Percentiles rank a stretch among this genome's conserved stretches.
These are phyloP conservation scores for Bufo bufo DNA, from an alignment of 2,113 vertebrate genomes.

Conservation along the genomic window DNA sequence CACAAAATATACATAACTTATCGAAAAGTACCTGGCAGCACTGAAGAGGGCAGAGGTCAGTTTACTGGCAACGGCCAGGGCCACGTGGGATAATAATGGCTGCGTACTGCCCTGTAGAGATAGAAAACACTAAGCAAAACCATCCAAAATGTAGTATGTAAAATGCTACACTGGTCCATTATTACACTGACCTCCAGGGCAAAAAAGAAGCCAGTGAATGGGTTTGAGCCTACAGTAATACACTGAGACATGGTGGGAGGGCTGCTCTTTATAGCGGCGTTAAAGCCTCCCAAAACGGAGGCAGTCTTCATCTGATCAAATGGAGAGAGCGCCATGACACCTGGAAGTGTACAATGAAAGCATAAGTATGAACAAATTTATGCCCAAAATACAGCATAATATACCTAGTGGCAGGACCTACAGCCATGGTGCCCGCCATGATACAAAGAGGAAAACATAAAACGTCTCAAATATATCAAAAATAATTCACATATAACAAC, in stretches of 20 bases:
- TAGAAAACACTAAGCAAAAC: not conserved
- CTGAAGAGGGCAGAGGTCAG: slow-evolving; percentile 95
- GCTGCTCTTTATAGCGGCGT: slow-evolving; percentile 91
- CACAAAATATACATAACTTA: too few relatives aligned
- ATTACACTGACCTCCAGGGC: slow-evolving; percentile 81
- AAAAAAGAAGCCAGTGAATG: slow-evolving; percentile 95
- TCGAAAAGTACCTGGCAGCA: slow-evolving; percentile 86
- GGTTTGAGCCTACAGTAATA: slow-evolving; percentile 90
- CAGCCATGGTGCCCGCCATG: too few relatives aligned
- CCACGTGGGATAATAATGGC: slow-evolving; percentile 93
- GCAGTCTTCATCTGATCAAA: slow-evolving; percentile 99
- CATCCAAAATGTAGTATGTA: not conserved
- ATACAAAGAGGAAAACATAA: too few relatives aligned
- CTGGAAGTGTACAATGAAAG: slow-evolving; percentile 64
- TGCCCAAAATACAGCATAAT: too few relatives aligned
- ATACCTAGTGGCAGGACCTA: too few relatives aligned
- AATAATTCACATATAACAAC: too few relatives aligned
- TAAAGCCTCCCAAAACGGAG: slow-evolving; percentile 93
- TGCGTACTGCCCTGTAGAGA: slow-evolving; percentile 89
- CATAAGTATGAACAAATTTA: not conserved
- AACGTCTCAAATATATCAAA: too few relatives aligned
- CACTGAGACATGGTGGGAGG: slow-evolving; percentile 97
- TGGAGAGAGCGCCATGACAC: slow-evolving; percentile 90
- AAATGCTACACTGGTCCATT: not conserved
- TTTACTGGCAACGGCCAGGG: slow-evolving; percentile 97